A percentile compares a stretch with the other conserved stretches of the same genome.
phyloP scores from a whole-genome alignment of 2,888 invertebrate species.

The Lamellibrachia satsuma region DNA sequence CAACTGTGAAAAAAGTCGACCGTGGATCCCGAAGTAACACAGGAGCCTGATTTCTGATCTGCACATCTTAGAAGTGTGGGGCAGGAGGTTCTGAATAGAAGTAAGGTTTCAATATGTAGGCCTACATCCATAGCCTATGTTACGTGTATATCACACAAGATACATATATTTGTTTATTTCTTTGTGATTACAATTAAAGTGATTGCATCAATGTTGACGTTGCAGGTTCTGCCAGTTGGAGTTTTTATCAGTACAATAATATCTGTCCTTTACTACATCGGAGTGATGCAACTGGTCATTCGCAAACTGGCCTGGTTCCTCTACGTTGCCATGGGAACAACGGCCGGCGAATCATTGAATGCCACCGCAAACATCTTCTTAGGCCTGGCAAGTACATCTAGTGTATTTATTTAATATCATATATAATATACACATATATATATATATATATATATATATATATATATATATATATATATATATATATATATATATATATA shows the following conservation, averaged over 20 bases:
- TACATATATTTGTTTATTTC: too few species aligned
- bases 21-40: too few species aligned
- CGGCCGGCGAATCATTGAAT: slow-evolving; percentile 89
- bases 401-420: background rate
- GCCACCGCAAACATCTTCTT: slow-evolving; percentile 92
- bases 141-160: background rate
- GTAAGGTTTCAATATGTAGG: background rate
- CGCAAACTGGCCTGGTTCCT: slow-evolving; percentile 81
- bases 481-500: too few species aligned
- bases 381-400: slow-evolving; percentile 72
- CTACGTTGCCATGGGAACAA: slow-evolving; percentile 77
- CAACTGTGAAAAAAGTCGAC: too few species aligned
- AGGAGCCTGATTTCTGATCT: background rate
- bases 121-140: background rate
- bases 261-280: slow-evolving; percentile 87
- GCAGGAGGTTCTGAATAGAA: too few species aligned
- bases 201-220: background rate
- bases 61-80: too few species aligned
- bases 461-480: too few species aligned
- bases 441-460: too few species aligned
- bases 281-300: slow-evolving; percentile 81
- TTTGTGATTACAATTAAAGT: background rate
- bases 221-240: slow-evolving; percentile 87
- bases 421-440: background rate
- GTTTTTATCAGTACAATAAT: slow-evolving; percentile 93